phyloP scores from a whole-genome alignment of 2,113 vertebrate species.

The Glareola pratincola region DNA sequence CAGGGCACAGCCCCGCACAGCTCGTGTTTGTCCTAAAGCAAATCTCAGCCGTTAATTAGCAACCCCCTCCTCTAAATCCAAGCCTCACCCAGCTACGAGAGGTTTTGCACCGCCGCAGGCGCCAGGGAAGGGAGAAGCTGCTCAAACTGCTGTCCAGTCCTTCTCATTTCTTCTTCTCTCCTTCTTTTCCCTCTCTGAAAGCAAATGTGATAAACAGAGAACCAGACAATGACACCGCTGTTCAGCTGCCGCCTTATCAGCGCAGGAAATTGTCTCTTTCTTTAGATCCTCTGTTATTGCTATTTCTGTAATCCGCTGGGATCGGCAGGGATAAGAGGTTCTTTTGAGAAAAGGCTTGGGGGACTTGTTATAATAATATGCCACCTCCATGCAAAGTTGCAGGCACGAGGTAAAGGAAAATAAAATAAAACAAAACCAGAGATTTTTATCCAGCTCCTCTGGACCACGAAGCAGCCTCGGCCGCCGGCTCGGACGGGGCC shows the following conservation, averaged over 20 bases:
- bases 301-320: slow-evolving; percentile 66
- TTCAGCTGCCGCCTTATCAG: slow-evolving; percentile 59
- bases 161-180: not conserved
- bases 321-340: slow-evolving; percentile 61
- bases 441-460: not conserved
- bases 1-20: not conserved
- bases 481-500: not conserved
- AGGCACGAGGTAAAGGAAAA: slow-evolving; percentile 15
- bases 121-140: not conserved
- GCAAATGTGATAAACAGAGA: slow-evolving; percentile 43
- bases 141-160: not conserved
- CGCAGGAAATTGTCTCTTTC: slow-evolving; percentile 66
- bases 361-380: slow-evolving; percentile 65
- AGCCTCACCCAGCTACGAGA: rapidly evolving
- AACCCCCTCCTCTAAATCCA: not conserved
- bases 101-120: rapidly evolving
- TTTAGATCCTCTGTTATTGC: slow-evolving; percentile 61
- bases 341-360: slow-evolving; percentile 61
- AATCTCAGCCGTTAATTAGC: not conserved
- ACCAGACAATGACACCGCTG: slow-evolving; percentile 59
- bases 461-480: not conserved
- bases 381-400: slow-evolving; percentile 59
- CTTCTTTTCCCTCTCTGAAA: not conserved
- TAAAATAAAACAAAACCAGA: not conserved
- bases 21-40: not conserved